These are phyloP conservation scores for Acomys russatus DNA, from an alignment of 2,797 vertebrate species.

Conservation along the genomic window DNA sequence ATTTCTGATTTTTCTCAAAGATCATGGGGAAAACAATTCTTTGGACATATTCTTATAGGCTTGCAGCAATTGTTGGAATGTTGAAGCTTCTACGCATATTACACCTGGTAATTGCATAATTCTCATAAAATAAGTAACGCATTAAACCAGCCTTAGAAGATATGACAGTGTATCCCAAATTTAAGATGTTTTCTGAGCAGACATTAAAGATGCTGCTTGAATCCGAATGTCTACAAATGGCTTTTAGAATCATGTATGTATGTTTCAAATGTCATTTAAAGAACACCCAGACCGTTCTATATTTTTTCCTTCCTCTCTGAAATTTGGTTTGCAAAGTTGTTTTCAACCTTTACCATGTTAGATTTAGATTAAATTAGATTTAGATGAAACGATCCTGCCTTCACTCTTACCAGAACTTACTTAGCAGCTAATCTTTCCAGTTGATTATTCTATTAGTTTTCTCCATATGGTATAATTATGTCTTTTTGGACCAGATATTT, in stretches of 20 bases:
- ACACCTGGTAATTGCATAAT: slow-evolving; percentile 27
- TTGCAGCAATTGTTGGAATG: neutral
- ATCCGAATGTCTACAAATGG: slow-evolving; percentile 55
- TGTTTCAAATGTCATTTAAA: slow-evolving; percentile 79
- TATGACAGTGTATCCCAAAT: slow-evolving; percentile 18
- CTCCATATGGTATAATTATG: slow-evolving; percentile 50
- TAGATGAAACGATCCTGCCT: neutral
- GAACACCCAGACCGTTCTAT: slow-evolving; percentile 50
- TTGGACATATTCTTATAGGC: neutral
- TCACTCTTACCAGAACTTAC: neutral
- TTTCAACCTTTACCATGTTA: neutral
- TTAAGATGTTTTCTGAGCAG: slow-evolving; percentile 64
- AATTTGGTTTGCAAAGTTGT: slow-evolving; percentile 58
- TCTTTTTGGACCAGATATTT: slow-evolving; percentile 61
- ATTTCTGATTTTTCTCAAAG: slow-evolving; percentile 46
- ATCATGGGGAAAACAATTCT: neutral
- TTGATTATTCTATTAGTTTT: slow-evolving; percentile 50
- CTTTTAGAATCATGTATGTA: slow-evolving; percentile 43
- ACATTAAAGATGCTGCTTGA: slow-evolving; percentile 38
- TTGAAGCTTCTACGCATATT: neutral
- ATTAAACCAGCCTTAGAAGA: slow-evolving; percentile 39
- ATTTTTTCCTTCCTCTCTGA: neutral
- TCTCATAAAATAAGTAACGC: slow-evolving; percentile 36
- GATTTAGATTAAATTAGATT: slow-evolving; percentile 14
- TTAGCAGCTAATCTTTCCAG: slow-evolving; percentile 47